Conservation (phyloP, 2,888 invertebrate species). For the Aethes cnicana region DNA sequence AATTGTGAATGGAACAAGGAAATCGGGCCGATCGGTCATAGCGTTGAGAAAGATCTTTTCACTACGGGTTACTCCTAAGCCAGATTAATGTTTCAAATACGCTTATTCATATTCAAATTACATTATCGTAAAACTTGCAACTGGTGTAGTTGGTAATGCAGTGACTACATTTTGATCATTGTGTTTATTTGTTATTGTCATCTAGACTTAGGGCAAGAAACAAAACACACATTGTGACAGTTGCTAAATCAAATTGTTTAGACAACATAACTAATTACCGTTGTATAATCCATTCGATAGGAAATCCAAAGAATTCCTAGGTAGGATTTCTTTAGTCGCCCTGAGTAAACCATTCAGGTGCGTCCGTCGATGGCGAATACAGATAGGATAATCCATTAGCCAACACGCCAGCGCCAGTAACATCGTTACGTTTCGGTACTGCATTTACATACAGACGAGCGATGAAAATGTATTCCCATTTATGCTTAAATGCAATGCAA, state of each 20-base stretch:
- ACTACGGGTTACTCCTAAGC: slow-evolving; percentile 40
- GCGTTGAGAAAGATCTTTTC: slow-evolving; percentile 47
- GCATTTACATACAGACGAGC: slow-evolving; percentile 64
- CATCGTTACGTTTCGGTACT: slow-evolving; percentile 60
- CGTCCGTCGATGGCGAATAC: slow-evolving; percentile 34
- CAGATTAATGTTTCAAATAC: neutral
- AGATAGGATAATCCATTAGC: slow-evolving; percentile 61
- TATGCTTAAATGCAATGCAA: slow-evolving; percentile 59
- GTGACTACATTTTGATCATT: no score
- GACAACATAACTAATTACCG: no score
- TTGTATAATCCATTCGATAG: no score
- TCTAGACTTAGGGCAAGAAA: no score
- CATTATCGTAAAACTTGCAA: neutral
- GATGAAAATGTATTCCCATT: slow-evolving; percentile 62
- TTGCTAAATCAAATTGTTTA: no score
- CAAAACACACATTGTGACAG: no score
- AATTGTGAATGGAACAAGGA: slow-evolving; percentile 33
- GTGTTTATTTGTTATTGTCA: no score
- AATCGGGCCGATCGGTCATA: slow-evolving; percentile 42
- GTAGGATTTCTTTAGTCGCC: neutral
- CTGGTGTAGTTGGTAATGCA: neutral
- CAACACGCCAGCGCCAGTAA: slow-evolving; percentile 54
- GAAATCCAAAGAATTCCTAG: neutral
- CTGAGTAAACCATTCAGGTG: slow-evolving; percentile 8
- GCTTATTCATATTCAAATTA: neutral